Conservation (phyloP, 1,140 invertebrate species). For the Aphelenchoides besseyi region DNA sequence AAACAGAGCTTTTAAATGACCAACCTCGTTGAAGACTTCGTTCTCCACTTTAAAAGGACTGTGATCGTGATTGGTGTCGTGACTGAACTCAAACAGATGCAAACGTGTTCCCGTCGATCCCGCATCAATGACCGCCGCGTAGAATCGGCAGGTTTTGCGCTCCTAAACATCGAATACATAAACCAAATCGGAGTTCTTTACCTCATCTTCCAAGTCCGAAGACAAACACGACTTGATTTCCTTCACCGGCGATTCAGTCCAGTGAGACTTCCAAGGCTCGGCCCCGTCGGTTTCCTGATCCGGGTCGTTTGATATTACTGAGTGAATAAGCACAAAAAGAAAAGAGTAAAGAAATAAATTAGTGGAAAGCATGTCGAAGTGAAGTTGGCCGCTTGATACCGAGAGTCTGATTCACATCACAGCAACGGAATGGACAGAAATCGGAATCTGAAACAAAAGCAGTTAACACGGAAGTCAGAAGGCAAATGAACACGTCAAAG, state of each 20-base stretch:
- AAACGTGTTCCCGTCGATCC: conserved; percentile 89
- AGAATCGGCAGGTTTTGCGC: conserved; percentile 65
- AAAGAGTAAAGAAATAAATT: background rate
- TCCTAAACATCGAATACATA: conserved; percentile 43
- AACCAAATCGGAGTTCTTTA: conserved; percentile 16
- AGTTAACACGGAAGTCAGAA: too few species aligned
- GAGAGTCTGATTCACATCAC: background rate
- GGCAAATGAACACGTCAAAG: too few species aligned
- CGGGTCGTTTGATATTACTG: background rate
- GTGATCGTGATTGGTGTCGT: conserved; percentile 67
- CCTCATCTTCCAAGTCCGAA: conserved; percentile 44
- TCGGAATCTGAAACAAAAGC: background rate
- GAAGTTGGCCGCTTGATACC: background rate
- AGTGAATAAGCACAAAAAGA: background rate
- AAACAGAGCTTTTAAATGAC: background rate
- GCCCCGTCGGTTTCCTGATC: background rate
- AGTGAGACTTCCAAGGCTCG: background rate
- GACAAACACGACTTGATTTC: conserved; percentile 50
- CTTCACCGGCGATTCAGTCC: conserved; percentile 23
- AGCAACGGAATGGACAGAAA: background rate
- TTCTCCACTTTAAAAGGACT: conserved; percentile 73
- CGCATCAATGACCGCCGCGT: conserved; percentile 91
- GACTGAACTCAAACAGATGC: conserved; percentile 78
- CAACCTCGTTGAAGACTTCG: conserved; percentile 76
- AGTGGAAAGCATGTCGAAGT: background rate